Evolutionary conservation across 1,140 invertebrate species (phyloP).

Genomic region (Sycophila sp.): DNA sequence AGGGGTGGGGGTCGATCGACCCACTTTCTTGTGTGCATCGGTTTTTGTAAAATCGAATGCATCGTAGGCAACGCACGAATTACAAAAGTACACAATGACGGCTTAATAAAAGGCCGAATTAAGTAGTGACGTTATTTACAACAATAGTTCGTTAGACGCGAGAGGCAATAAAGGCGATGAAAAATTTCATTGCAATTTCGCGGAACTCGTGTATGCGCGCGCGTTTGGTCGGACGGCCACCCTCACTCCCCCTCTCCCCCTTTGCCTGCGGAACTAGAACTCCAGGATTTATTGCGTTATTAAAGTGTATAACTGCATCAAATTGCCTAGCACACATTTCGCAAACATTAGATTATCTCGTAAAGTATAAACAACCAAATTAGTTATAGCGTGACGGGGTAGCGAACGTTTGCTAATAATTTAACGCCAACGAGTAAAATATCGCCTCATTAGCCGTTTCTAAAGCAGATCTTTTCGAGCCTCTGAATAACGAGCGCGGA

Average conservation of each 20-base stretch:
- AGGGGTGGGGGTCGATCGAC: not conserved
- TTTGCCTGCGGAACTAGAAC: not conserved
- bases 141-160: slow-evolving; percentile 11
- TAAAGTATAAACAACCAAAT: slow-evolving; percentile 31
- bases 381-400: not conserved
- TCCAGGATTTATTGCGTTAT: slow-evolving; percentile 28
- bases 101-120: not conserved
- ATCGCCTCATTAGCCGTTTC: slow-evolving; percentile 17
- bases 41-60: slow-evolving; percentile 1
- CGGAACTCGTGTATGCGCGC: too few relatives aligned
- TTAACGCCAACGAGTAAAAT: not conserved
- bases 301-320: slow-evolving; percentile 31
- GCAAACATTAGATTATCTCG: slow-evolving; percentile 29
- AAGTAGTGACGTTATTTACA: slow-evolving; percentile 15
- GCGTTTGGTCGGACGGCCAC: not conserved
- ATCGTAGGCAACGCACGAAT: not conserved
- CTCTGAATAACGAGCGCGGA: too few relatives aligned
- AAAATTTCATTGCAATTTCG: slow-evolving; percentile 26
- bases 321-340: slow-evolving; percentile 18
- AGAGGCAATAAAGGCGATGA: slow-evolving; percentile 5
- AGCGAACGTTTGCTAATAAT: slow-evolving; percentile 13
- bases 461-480: slow-evolving; percentile 22
- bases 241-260: not conserved
- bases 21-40: not conserved
- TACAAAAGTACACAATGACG: not conserved